Conservation (phyloP, 2,888 invertebrate genomes). For the Zhuqinia jingwanae region DNA sequence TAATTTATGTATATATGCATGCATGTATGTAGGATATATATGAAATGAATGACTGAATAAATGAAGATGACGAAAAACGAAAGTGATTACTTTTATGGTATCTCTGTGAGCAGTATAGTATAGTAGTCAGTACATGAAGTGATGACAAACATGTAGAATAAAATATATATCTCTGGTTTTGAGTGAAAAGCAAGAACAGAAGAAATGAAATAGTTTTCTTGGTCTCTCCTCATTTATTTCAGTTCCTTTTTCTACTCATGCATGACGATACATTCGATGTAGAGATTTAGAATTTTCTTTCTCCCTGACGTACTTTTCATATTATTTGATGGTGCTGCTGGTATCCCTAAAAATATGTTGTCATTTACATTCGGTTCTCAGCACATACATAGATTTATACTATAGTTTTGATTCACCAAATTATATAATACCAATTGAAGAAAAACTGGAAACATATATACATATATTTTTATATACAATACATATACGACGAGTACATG, state of each 20-base stretch:
- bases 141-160: too few relatives aligned
- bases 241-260: slow-evolving; percentile 57
- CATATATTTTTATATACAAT: not conserved
- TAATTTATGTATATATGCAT: too few relatives aligned
- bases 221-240: not conserved
- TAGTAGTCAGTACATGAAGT: too few relatives aligned
- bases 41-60: too few relatives aligned
- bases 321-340: too few relatives aligned
- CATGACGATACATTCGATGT: slow-evolving; percentile 74
- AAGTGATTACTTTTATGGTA: too few relatives aligned
- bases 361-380: slow-evolving; percentile 58
- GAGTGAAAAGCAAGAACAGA: not conserved
- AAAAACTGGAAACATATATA: not conserved
- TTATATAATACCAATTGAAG: not conserved
- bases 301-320: slow-evolving; percentile 43
- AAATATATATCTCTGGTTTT: not conserved
- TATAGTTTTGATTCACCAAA: not conserved
- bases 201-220: slow-evolving; percentile 20
- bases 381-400: too few relatives aligned
- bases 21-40: too few relatives aligned
- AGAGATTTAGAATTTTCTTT: slow-evolving; percentile 72
- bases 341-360: slow-evolving; percentile 6
- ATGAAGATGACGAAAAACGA: too few relatives aligned
- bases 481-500: not conserved
- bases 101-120: too few relatives aligned